Base-by-base conservation (phyloP, 2,797 vertebrate genomes). In the Melopsittacus undulatus region DNA sequence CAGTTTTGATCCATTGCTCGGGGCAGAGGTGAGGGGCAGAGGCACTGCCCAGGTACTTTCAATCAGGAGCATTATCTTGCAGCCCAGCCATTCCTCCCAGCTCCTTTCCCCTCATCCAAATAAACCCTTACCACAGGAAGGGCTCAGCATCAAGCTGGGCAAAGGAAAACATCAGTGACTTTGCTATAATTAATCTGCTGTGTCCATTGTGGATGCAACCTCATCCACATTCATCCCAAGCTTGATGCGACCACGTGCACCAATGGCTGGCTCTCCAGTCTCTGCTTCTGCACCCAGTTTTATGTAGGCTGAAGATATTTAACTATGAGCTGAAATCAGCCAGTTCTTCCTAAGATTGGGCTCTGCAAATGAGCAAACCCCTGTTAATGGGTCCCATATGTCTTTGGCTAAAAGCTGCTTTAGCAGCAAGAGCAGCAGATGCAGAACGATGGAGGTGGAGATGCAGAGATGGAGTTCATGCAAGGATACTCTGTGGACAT, bases 381-480 rank as follows among this genome's bases (percentile, higher is more conserved):
- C 6, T 74, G 84, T 77, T 95, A 95, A 97, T 74, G 92, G 82
- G 82, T 46, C 89, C 91, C 96, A 93, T 93, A 89, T 96, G 95
- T 95, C 95, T 94, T 80, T 83, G 90, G 73, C 95, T 96, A 97
- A 93, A 91, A 90, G 90, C 80, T 0, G 40, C 89, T 74, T 62
- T 88, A 52, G 84, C 94, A 92, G 90, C 79, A 67, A 91, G 95
- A 92, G 87, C 75, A 86, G 90, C 96, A 95, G 95, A 90, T 67
- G 92, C 91, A 30, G 91, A 78, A 8, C 4, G 2, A 15, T 4
- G 30, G n/a, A 22, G 70, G 43, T 1, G 51, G 84, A 73, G 75
- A 64, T n/a, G 9, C 3, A 5, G 89, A 2, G 4, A 17, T 36
- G 83, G 87, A 89, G 94, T 95, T 97, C 95, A 95, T 1, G 46